Base-by-base conservation (phyloP, 2,113 vertebrate species). In the Oncorhynchus kisutch region DNA sequence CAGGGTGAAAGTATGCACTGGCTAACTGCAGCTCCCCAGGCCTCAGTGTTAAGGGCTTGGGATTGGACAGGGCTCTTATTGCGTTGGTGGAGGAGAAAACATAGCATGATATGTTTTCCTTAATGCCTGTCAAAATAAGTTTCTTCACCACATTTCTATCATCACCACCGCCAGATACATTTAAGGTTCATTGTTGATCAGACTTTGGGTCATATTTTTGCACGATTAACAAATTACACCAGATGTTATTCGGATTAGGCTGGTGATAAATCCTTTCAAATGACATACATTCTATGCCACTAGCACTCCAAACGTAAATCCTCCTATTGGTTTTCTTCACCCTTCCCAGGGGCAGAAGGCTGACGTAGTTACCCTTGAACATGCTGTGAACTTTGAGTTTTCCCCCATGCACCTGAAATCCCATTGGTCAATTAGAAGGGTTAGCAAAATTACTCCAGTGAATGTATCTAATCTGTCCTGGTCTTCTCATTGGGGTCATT, bases 1-100 rank as follows among this genome's bases (percentile, higher is more conserved):
- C 85, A 85, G 86, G 84, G 88, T 85, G 79, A 85, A 91, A 85
- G 78, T 82, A 91, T 91, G 89, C 79, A 70, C 54, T 14, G 71
- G 27, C 3, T 27, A 27, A 54, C 13, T 4, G 51, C 88, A 83
- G 18, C 88, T 85, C 80, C 80, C 80, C 79, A 89, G 76, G 71
- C 87, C 80, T 79, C 84, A 82, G 84, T 79, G 83, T 71, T 88
- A 80, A 74, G 82, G 83, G 24, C 3, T n/a, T n/a, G 80, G 84
- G 78, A 82, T 82, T 90, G 90, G 85, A 89, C 69, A 45, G 39
- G 9, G 39, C 39, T 9, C 39, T 45, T 45, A 45, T 45, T 45
- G 39, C 9, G 9, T 45, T 45, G 81, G 57, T 60, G 75, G 76
- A 73, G 72, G 25, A 22, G 51, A 64, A 48, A 67, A 74, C 77